These are phyloP conservation scores for Eupithecia exiguata DNA, from an alignment of 2,888 invertebrate species.

Conservation along the genomic window DNA sequence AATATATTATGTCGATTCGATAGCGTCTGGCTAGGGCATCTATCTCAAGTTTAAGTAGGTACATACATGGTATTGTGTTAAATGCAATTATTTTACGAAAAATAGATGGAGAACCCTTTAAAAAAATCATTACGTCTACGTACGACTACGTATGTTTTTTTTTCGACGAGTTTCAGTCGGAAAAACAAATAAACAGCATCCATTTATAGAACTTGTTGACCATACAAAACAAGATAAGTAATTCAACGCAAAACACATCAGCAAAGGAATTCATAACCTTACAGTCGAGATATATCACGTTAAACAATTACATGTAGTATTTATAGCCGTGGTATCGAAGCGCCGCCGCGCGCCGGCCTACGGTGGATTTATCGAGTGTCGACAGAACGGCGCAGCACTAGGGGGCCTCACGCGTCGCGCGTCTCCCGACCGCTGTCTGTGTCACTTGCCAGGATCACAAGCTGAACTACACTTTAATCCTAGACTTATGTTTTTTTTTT, in stretches of 20 bases:
- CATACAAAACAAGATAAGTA: slow-evolving; percentile 3
- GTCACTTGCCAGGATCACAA: slow-evolving; percentile 20
- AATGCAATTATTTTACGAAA: neutral
- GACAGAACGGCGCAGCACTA: slow-evolving; percentile 79
- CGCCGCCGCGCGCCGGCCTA: slow-evolving; percentile 34
- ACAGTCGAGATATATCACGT: slow-evolving; percentile 45
- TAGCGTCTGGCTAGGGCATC: neutral
- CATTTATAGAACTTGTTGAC: slow-evolving; percentile 3
- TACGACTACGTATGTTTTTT: neutral
- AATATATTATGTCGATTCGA: neutral
- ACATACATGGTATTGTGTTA: neutral
- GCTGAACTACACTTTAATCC: neutral
- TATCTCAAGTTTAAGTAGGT: too few relatives aligned
- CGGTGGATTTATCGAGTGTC: slow-evolving; percentile 72
- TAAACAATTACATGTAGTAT: slow-evolving; percentile 38
- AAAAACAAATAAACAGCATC: neutral
- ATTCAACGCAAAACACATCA: slow-evolving; percentile 15
- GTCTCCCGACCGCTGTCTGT: slow-evolving; percentile 50
- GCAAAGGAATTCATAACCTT: slow-evolving; percentile 45
- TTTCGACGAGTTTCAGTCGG: neutral
- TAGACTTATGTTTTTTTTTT: neutral
- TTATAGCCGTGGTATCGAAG: slow-evolving; percentile 44
- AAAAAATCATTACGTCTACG: neutral
- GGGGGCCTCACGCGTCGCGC: slow-evolving; percentile 82
- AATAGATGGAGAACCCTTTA: neutral